A percentile compares a stretch with the other conserved stretches of the same genome.
phyloP scores from a whole-genome alignment of 2,113 vertebrate genomes.

The Sclerurus mexicanus region DNA sequence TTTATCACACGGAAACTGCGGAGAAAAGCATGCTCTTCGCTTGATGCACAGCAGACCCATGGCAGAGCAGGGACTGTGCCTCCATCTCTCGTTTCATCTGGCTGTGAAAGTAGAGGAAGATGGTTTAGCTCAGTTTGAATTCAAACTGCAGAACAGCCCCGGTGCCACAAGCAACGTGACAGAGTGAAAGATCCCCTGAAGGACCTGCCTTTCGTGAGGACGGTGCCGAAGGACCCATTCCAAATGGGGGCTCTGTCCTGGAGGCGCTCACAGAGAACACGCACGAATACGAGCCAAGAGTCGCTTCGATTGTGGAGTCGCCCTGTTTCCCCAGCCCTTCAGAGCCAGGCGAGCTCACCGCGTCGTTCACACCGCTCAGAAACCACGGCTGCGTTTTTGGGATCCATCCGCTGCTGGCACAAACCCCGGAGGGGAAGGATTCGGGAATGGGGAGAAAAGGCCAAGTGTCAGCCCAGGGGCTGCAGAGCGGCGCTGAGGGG shows the following conservation, averaged over 20 bases:
- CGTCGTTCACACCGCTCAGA: not conserved
- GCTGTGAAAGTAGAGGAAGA: not conserved
- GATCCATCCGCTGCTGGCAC: not conserved
- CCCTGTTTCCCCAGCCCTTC: not conserved
- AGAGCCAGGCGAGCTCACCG: not conserved
- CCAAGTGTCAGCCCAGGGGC: no score
- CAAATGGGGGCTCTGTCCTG: not conserved
- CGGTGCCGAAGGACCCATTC: not conserved
- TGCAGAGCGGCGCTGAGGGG: not conserved
- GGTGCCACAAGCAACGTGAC: not conserved
- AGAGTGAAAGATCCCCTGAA: not conserved
- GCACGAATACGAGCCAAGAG: not conserved
- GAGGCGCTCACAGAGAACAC: not conserved
- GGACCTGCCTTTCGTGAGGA: not conserved
- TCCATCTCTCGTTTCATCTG: not conserved
- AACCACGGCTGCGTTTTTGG: not conserved
- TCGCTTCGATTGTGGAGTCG: not conserved
- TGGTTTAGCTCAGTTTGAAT: not conserved
- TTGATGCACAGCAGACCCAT: not conserved
- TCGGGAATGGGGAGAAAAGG: no score
- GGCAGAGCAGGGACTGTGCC: not conserved
- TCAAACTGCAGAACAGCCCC: not conserved
- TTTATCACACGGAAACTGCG: not conserved
- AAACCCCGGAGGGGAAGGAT: not conserved
- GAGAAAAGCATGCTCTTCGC: not conserved